Evolutionary conservation across 2,113 vertebrate species (phyloP), one percentile per base, ranked within the genome.

Genomic region (Pycnonotus jocosus): DNA sequence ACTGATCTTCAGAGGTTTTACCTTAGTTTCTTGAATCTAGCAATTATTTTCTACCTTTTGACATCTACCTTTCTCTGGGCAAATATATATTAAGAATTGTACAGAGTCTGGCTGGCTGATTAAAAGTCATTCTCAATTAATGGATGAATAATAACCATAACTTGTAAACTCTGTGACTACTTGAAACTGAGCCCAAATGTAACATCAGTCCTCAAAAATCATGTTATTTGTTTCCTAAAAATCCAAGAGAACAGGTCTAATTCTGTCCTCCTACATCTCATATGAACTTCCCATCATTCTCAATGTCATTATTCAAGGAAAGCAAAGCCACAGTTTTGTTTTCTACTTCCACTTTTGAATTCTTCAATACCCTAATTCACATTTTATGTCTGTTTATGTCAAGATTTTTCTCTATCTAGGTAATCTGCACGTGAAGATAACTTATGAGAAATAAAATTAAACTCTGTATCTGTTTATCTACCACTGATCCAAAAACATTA

Each of bases 231-330:
- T n/a, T 82, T 76, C 35, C 23, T 64, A 90, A 86, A 47, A 33
- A 20, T 6, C 0, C 19, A 60, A 47, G 3, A 81, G 2, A 87
- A 57, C 1, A 0, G 2, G 5, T 44, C 25, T 45, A 62, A 72
- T 69, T 72, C 24, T 80, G 27, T 25, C 42, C 15, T 66, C 11
- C 3, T 48, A 2, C 31, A 7, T 40, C 31, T 48, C 20, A 20
- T 40, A 22, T 40, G 53, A 72, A 77, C 64, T 58, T 87, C 11
- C 19, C 16, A 35, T 74, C 21, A 56, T 22, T 7, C 7, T 85
- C 48, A 64, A 37, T 2, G 3, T 3, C 25, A 24, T 80, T 82
- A 51, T 38, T 79, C 17, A 70, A 33, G 31, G 18, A 47, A 90
- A 72, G 9, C 5, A 24, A 77, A 74, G 21, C 3, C 48, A 10